phyloP scores from a whole-genome alignment of 1,140 invertebrate species.

The Drosophila lacteicornis region DNA sequence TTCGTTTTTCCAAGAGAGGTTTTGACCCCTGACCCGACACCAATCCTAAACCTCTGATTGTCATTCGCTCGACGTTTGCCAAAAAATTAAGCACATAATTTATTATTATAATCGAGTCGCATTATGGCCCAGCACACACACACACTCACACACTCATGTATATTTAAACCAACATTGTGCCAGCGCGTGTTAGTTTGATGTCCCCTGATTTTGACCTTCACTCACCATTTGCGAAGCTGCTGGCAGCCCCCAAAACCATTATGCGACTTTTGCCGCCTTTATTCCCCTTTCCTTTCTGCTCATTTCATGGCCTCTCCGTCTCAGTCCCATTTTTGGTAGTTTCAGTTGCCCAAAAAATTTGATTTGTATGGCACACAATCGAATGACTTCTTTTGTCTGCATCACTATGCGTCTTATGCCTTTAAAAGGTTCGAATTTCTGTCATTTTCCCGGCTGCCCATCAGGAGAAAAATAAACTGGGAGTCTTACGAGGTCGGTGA shows the following conservation, averaged over 20 bases:
- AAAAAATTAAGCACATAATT: slow-evolving; percentile 53
- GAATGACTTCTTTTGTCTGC: slow-evolving; percentile 22
- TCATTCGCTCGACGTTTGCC: slow-evolving; percentile 32
- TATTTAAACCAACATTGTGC: slow-evolving; percentile 9
- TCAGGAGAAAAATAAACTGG: not conserved
- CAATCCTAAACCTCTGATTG: slow-evolving; percentile 10
- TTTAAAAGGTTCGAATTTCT: slow-evolving; percentile 1
- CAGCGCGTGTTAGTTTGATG: slow-evolving; percentile 28
- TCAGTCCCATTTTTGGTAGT: not conserved
- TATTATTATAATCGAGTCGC: slow-evolving; percentile 53
- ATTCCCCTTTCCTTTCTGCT: not conserved
- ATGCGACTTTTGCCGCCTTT: slow-evolving; percentile 31
- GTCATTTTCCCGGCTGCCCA: not conserved
- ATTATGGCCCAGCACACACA: slow-evolving; percentile 31
- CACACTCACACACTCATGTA: slow-evolving; percentile 3
- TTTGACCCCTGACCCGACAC: slow-evolving; percentile 22
- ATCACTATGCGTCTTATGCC: not conserved
- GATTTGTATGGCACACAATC: slow-evolving; percentile 45
- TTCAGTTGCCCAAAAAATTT: slow-evolving; percentile 31
- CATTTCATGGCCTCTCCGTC: not conserved
- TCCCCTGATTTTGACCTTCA: slow-evolving; percentile 62
- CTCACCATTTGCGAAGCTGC: slow-evolving; percentile 57
- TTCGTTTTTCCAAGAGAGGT: not conserved
- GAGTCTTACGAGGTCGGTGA: not conserved
- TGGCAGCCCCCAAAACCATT: slow-evolving; percentile 23